These are phyloP conservation scores for Leptinotarsa lineolata DNA, from an alignment of 1,140 invertebrate genomes.

Conservation along the genomic window DNA sequence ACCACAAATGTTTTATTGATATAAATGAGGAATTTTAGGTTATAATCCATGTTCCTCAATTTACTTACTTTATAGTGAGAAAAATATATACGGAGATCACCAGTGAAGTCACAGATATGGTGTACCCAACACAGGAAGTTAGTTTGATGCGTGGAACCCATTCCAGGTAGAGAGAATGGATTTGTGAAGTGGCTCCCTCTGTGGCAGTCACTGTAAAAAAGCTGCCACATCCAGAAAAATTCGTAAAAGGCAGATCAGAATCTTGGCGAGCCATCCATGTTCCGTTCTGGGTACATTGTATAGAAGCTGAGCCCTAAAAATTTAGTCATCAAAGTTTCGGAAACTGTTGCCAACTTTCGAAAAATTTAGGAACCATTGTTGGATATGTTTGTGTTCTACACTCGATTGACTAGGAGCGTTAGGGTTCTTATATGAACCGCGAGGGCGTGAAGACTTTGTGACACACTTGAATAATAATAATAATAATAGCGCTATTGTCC, in stretches of 20 bases:
- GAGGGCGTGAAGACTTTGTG: no score
- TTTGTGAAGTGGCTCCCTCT: slow-evolving; percentile 26
- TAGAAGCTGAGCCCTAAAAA: slow-evolving; percentile 61
- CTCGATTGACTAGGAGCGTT: neutral
- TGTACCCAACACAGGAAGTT: slow-evolving; percentile 72
- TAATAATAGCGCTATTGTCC: no score
- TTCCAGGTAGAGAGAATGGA: slow-evolving; percentile 55
- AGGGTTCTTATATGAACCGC: no score
- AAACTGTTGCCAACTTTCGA: neutral
- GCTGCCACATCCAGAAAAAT: slow-evolving; percentile 61
- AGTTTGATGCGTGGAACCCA: slow-evolving; percentile 66
- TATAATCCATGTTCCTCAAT: no score
- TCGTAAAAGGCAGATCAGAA: slow-evolving; percentile 61
- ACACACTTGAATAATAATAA: no score
- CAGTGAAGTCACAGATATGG: slow-evolving; percentile 68
- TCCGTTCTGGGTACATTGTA: slow-evolving; percentile 61
- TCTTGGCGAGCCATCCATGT: slow-evolving; percentile 61
- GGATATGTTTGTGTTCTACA: neutral
- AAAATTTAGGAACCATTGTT: neutral
- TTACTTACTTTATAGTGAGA: slow-evolving; percentile 69
- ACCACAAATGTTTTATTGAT: no score
- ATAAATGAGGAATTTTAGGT: no score
- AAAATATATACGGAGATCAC: slow-evolving; percentile 70
- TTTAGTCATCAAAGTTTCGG: neutral
- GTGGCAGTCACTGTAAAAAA: slow-evolving; percentile 31